Base-by-base conservation (phyloP, 2,113 vertebrate genomes). In the Cephalopterus ornatus region DNA sequence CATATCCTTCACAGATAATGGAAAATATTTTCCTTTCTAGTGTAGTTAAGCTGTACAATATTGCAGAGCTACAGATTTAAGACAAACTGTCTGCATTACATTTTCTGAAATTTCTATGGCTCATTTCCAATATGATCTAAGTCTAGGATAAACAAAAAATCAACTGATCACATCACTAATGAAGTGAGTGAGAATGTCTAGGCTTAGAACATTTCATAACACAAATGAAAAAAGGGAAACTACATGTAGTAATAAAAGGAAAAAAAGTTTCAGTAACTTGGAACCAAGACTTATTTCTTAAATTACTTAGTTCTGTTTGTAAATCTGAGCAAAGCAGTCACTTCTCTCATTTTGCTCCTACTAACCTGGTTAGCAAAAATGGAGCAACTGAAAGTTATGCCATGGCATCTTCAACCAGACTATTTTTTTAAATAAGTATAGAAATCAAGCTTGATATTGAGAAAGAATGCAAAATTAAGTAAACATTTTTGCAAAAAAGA, bases 91-190 rank as follows among this genome's bases (percentile, higher is more conserved):
- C 88, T 92, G 55, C 68, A 58, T 74, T 67, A 70, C 62, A 56
- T 68, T 77, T 96, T 75, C 41, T 92, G 92, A 92, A 95, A 65
- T n/a, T 50, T 44, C 24, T 44, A 24, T 67, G 78, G 94, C 89
- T 97, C 65, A 85, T 62, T 83, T 24, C 78, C 82, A 95, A 67
- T 42, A 80, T 91, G 79, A 87, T 39, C 5, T 62, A 93, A 93
- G 53, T 58, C 88, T 68, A 93, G 30, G 17, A 89, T 32, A 66
- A 96, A 85, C 79, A 93, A 80, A 32, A 78, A 81, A 79, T 33
- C 13, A 73, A 68, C 30, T 71, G 47, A 94, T 75, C n/a, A 74
- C 53, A 74, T 65, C 71, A 70, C 16, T 79, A 93, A 86, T 74
- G 58, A 91, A 79, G 42, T 65, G 68, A 89, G 37, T 32, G 88